Evolutionary conservation across 2,888 invertebrate species (phyloP).

Genomic region (Seira ritae): DNA sequence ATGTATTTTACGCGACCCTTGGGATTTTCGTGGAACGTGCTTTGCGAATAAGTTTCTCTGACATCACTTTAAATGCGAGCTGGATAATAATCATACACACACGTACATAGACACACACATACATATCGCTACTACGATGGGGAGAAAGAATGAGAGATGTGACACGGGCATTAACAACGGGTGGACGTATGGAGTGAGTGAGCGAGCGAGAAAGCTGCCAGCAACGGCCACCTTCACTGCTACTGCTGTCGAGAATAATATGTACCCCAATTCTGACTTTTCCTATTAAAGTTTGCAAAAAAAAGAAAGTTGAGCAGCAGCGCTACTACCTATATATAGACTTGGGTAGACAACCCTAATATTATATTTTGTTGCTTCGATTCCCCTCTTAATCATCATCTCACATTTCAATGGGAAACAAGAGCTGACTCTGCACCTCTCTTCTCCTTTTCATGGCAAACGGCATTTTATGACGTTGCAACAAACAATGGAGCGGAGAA

Average conservation of each 20-base stretch:
- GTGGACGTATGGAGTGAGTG: background rate
- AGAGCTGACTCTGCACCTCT: background rate
- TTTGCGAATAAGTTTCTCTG: slow-evolving; percentile 60
- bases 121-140: slow-evolving; percentile 4
- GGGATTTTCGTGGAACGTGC: slow-evolving; percentile 62
- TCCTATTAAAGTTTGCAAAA: background rate
- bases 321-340: background rate
- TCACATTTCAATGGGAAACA: background rate
- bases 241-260: slow-evolving; percentile 1
- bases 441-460: background rate
- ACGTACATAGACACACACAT: background rate
- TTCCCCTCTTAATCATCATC: slow-evolving; percentile 8
- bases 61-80: slow-evolving; percentile 57
- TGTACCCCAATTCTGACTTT: slow-evolving; percentile 6
- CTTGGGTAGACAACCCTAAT: background rate
- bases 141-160: slow-evolving; percentile 23
- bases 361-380: background rate
- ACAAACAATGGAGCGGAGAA: background rate
- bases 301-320: background rate
- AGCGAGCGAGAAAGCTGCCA: slow-evolving; percentile 12
- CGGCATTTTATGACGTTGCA: slow-evolving; percentile 4
- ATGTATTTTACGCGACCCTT: slow-evolving; percentile 64
- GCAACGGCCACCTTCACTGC: background rate
- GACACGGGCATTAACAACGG: slow-evolving; percentile 42
- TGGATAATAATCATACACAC: background rate